A percentile compares a stretch with the other conserved stretches of the same genome.
Conservation (phyloP, 2,888 invertebrate genomes). For the Zaprionus lineosus region DNA sequence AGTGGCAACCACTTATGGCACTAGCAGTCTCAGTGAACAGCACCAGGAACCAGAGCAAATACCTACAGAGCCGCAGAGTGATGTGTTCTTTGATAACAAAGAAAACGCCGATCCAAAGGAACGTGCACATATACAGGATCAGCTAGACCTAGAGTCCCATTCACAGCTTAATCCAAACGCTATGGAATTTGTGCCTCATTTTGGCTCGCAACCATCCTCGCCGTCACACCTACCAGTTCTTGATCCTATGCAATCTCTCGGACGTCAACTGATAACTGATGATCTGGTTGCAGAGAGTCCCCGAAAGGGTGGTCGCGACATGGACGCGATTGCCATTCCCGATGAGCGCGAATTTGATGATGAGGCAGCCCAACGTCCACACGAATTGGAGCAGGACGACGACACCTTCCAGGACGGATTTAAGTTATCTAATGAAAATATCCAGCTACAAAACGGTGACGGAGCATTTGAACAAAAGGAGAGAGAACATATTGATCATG, state of each 20-base stretch:
- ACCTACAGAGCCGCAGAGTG: not conserved
- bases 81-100: constrained; percentile 56
- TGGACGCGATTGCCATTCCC: constrained; percentile 81
- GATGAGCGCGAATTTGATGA: constrained; percentile 79
- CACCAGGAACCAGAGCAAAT: constrained; percentile 36
- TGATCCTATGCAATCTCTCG: constrained; percentile 37
- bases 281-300: constrained; percentile 88
- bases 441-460: constrained; percentile 47
- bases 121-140: not conserved
- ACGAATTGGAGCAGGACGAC: constrained; percentile 75
- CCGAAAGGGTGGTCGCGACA: constrained; percentile 84
- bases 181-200: constrained; percentile 88
- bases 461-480: constrained; percentile 3
- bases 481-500: constrained; percentile 63
- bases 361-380: constrained; percentile 81
- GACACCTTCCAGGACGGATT: constrained; percentile 47
- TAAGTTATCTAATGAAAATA: constrained; percentile 17
- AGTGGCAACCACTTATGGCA: constrained; percentile 79
- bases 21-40: constrained; percentile 76
- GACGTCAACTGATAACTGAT: constrained; percentile 70
- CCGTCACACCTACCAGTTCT: constrained; percentile 57
- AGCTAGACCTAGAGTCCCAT: constrained; percentile 85
- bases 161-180: constrained; percentile 93
- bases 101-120: constrained; percentile 53
- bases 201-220: constrained; percentile 84